phyloP scores from a whole-genome alignment of 2,888 invertebrate species.

The Sinotaia quadrata region DNA sequence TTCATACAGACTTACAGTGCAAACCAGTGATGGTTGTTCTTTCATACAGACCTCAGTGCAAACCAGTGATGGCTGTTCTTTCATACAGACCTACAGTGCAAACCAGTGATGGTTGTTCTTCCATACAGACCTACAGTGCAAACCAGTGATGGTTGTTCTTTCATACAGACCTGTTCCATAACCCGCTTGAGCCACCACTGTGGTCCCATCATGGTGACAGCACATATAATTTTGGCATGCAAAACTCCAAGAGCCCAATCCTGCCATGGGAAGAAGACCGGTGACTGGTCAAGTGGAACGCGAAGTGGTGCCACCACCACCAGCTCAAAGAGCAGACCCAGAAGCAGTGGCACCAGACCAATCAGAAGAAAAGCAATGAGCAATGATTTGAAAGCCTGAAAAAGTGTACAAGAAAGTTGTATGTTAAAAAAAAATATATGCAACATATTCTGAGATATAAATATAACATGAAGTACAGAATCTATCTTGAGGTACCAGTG shows the following conservation, averaged over 20 bases:
- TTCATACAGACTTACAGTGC: too few species aligned
- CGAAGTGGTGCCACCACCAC: conserved; percentile 90
- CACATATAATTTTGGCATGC: conserved; percentile 97
- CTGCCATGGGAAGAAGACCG: conserved; percentile 76
- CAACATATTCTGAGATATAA: too few species aligned
- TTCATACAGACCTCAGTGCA: too few species aligned
- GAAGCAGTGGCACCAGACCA: conserved; percentile 89
- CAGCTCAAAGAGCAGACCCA: conserved; percentile 92
- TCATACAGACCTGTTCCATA: conserved; percentile 81
- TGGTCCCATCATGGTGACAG: conserved; percentile 94
- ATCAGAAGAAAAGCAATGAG: conserved; percentile 81
- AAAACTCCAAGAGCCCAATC: conserved; percentile 98
- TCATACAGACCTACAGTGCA: not conserved
- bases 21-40: too few species aligned
- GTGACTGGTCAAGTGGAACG: conserved; percentile 92
- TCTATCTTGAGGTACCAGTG: too few species aligned
- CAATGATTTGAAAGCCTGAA: conserved; percentile 80
- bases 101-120: not conserved
- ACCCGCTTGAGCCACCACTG: conserved; percentile 95
- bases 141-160: not conserved
- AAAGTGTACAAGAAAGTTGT: not conserved
- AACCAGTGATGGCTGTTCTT: not conserved
- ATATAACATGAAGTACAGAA: too few species aligned
- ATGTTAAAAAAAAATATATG: too few species aligned
- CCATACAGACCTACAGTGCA: not conserved